Conservation (phyloP, 2,888 invertebrate genomes). For the Macaria notata region DNA sequence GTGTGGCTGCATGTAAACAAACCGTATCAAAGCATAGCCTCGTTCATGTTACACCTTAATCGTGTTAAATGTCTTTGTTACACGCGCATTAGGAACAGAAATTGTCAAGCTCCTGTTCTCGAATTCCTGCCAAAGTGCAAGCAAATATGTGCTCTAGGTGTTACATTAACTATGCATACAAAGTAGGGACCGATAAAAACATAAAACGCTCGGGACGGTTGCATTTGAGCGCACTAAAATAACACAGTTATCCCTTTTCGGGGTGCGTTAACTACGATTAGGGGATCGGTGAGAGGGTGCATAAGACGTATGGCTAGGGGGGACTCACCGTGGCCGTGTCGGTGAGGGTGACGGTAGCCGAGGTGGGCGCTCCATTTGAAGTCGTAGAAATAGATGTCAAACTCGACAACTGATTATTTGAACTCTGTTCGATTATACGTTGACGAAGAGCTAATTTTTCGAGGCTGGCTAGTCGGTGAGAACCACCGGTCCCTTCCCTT, state of each 20-base stretch:
- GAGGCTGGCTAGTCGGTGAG: constrained; percentile 90
- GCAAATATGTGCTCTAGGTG: constrained; percentile 1
- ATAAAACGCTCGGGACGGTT: constrained; percentile 28
- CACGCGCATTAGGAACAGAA: constrained; percentile 8
- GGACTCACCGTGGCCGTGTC: constrained; percentile 82
- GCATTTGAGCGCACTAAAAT: constrained; percentile 58
- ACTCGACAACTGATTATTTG: constrained; percentile 75
- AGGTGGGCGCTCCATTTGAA: constrained; percentile 68
- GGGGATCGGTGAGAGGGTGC: constrained; percentile 74
- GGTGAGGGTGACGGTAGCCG: constrained; percentile 78
- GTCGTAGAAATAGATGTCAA: constrained; percentile 49
- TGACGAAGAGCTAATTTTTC: constrained; percentile 92
- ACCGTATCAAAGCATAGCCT: constrained; percentile 38
- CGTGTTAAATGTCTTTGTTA: constrained; percentile 19
- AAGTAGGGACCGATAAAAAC: constrained; percentile 5
- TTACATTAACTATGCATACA: not conserved
- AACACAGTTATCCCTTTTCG: constrained; percentile 63
- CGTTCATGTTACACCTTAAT: constrained; percentile 38
- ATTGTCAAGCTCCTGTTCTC: constrained; percentile 6
- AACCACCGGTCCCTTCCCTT: constrained; percentile 86
- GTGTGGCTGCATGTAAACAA: constrained; percentile 60
- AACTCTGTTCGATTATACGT: constrained; percentile 88
- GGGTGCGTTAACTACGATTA: constrained; percentile 70
- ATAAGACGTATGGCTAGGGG: constrained; percentile 60
- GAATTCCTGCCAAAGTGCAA: constrained; percentile 1